These are phyloP conservation scores for Zoanthus sansibaricus DNA, from an alignment of 92 coral and sea anemone species.

Conservation along the genomic window DNA sequence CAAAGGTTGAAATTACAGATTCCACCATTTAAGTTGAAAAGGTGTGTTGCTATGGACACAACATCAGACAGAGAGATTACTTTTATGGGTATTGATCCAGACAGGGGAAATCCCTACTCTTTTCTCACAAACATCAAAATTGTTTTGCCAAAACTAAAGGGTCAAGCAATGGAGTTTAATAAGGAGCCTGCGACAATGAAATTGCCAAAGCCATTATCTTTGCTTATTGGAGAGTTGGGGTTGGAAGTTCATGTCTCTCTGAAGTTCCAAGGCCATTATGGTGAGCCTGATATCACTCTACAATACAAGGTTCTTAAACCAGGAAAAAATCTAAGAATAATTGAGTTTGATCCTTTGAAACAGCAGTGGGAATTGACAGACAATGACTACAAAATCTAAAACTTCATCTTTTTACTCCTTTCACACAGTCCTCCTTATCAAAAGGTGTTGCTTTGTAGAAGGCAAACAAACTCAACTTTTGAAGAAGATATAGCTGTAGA, in stretches of 20 bases:
- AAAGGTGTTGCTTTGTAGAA: background rate
- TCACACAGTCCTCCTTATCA: background rate
- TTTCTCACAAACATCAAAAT: constrained; percentile 55
- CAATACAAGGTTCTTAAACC: constrained; percentile 36
- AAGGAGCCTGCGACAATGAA: constrained; percentile 49
- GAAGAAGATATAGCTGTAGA: too few relatives aligned
- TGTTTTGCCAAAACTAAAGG: constrained; percentile 38
- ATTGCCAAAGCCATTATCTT: constrained; percentile 40
- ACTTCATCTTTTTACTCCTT: background rate
- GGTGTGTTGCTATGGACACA: constrained; percentile 64
- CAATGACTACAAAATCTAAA: constrained; percentile 9
- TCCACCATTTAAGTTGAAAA: constrained; percentile 62
- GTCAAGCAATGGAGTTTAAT: background rate
- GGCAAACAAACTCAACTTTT: background rate
- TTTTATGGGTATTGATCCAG: constrained; percentile 65
- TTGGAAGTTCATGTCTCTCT: constrained; percentile 51
- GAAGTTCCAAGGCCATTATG: constrained; percentile 73
- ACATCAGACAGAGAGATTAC: constrained; percentile 34
- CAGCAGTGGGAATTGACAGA: constrained; percentile 22
- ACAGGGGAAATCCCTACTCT: constrained; percentile 61
- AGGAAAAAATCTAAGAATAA: constrained; percentile 44
- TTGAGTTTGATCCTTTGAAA: constrained; percentile 35
- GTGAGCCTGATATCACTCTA: constrained; percentile 70
- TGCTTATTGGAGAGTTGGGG: constrained; percentile 42
- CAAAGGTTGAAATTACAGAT: constrained; percentile 63